Evolutionary conservation across 1,140 invertebrate species (phyloP).

Genomic region (Yoshiicerus persimilis): DNA sequence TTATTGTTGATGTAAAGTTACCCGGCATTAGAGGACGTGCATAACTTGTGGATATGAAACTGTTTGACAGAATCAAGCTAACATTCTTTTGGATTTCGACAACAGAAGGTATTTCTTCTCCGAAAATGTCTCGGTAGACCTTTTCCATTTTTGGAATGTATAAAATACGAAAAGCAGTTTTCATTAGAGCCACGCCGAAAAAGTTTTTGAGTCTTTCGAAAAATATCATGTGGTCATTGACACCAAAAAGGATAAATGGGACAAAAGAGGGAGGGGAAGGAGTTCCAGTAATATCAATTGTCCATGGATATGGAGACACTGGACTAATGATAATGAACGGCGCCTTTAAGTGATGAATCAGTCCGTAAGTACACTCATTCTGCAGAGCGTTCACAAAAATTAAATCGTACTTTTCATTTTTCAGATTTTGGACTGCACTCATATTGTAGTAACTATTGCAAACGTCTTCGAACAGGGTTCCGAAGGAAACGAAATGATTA

Average conservation of each 20-base stretch:
- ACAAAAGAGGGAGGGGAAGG: constrained; percentile 10
- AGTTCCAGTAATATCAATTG: not conserved
- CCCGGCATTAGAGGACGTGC: constrained; percentile 39
- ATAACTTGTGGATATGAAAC: constrained; percentile 27
- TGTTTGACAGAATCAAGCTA: constrained; percentile 44
- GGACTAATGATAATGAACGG: constrained; percentile 12
- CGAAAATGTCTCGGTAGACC: constrained; percentile 1
- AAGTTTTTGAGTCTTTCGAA: constrained; percentile 14
- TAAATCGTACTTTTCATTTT: constrained; percentile 23
- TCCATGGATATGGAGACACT: not conserved
- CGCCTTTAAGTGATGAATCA: not conserved
- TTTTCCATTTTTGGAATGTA: not conserved
- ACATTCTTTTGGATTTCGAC: constrained; percentile 41
- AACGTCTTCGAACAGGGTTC: not conserved
- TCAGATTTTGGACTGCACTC: not conserved
- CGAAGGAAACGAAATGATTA: not conserved
- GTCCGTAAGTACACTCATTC: constrained; percentile 24
- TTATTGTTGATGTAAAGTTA: not conserved
- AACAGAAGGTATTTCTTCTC: constrained; percentile 23
- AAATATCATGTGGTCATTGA: constrained; percentile 31
- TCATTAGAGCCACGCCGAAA: not conserved
- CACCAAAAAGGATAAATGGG: not conserved
- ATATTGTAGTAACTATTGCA: not conserved
- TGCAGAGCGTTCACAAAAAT: constrained; percentile 8
- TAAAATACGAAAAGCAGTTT: not conserved